Base-by-base conservation (phyloP, 2,888 invertebrate species). In the Oegoconia quadripuncta region DNA sequence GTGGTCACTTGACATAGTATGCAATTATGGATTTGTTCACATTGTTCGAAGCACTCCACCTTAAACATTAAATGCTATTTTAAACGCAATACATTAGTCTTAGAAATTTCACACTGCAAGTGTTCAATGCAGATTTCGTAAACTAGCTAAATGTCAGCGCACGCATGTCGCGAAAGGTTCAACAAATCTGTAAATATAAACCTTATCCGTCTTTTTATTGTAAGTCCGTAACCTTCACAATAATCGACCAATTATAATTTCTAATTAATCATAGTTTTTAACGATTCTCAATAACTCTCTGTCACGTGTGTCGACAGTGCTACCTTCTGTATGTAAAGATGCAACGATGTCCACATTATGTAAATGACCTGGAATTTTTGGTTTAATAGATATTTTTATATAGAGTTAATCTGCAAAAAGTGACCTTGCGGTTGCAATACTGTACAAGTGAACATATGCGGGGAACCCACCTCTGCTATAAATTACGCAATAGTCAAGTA, bases 61-160 rank as follows among this genome's bases (percentile, higher is more conserved):
- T 7, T 14, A 12, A 16, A 7, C 32, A 44, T 52, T 50, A 53
- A 55, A 48, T 44, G 37, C 26, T 46, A 55, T 63, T 60, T 56
- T 52, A 59, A 64, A 57, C 46, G 62, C 65, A 51, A 55, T 45
- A 48, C 48, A 59, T 57, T n/a, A 54, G 56, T 42, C 54, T 58
- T 54, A 64, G 64, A 64, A 63, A 66, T 64, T 74, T 65, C 59
- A 55, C 58, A 60, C 43, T 54, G 54, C 54, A 58, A 57, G 55
- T 56, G 56, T 59, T 56, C 49, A 48, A 56, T 46, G 55, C 56
- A 50, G 48, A 57, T 80, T 78, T 79, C 80, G 81, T 64, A 78
- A 82, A 71, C 52, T 47, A 50, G 54, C 62, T 74, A 81, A 82
- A 83, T 81, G 79, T 57, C 79, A 82, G 59, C 60, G 59, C 63